Percentiles rank a stretch among this genome's conserved stretches.
phyloP scores from a whole-genome alignment of 2,888 invertebrate genomes.

The Drosophila infuscata region DNA sequence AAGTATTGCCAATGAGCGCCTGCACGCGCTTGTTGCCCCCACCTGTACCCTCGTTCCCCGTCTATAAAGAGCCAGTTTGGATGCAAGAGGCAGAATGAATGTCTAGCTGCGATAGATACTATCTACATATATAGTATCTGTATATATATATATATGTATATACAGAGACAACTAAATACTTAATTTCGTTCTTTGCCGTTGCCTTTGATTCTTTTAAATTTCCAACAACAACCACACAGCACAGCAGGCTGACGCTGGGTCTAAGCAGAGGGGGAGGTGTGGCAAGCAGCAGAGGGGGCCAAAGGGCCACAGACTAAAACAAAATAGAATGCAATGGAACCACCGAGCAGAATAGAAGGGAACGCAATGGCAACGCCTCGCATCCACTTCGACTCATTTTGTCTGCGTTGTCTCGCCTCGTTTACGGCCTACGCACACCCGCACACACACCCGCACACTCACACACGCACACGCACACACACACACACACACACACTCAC shows the following conservation, averaged over 20 bases:
- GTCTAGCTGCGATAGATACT: conserved; percentile 64
- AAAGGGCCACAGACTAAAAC: conserved; percentile 42
- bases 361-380: conserved; percentile 17
- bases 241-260: background rate
- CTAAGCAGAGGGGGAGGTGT: background rate
- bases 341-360: conserved; percentile 36
- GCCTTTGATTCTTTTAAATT: conserved; percentile 81
- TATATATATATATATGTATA: conserved; percentile 11
- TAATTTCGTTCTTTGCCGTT: conserved; percentile 74
- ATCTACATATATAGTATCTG: background rate
- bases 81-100: conserved; percentile 60
- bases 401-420: conserved; percentile 66
- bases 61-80: conserved; percentile 5
- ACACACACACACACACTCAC: conserved; percentile 8
- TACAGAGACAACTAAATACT: conserved; percentile 71
- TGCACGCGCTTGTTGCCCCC: conserved; percentile 23
- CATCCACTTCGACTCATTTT: conserved; percentile 31
- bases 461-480: conserved; percentile 13
- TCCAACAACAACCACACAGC: conserved; percentile 56
- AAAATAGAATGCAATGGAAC: conserved; percentile 34
- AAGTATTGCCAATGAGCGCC: conserved; percentile 44
- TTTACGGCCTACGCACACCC: conserved; percentile 74
- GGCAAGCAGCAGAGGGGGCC: conserved; percentile 1
- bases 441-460: conserved; percentile 17
- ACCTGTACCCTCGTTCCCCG: background rate